Conservation (phyloP, 2,888 invertebrate species). For the Terebella lapidaria region DNA sequence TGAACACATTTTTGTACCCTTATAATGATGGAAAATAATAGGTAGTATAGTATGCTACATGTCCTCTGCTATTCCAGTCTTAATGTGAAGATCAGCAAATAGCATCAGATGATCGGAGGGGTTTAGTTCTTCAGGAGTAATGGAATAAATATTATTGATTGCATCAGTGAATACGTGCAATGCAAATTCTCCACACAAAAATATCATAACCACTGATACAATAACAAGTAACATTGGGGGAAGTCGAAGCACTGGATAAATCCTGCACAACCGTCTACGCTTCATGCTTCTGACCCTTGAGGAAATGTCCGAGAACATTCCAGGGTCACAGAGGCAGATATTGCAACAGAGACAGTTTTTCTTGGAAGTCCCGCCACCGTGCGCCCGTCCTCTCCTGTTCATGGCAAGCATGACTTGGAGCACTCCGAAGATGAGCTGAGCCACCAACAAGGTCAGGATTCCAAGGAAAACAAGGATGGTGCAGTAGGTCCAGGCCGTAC, state of each 20-base stretch:
- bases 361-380: not conserved
- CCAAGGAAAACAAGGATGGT: constrained; percentile 4
- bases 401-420: constrained; percentile 27
- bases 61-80: no score
- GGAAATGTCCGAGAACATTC: constrained; percentile 24
- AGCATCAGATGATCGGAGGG: constrained; percentile 45
- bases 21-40: no score
- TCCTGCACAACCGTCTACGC: constrained; percentile 4
- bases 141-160: constrained; percentile 27
- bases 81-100: not conserved
- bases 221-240: constrained; percentile 33
- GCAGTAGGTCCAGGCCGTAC: constrained; percentile 17
- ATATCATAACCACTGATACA: constrained; percentile 18
- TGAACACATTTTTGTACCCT: no score
- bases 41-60: no score
- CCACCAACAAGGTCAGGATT: constrained; percentile 18
- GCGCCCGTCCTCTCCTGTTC: constrained; percentile 21
- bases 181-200: constrained; percentile 19
- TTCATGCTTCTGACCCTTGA: constrained; percentile 4
- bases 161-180: constrained; percentile 23
- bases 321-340: constrained; percentile 38
- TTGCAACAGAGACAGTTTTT: constrained; percentile 17
- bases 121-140: constrained; percentile 38
- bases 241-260: constrained; percentile 27
- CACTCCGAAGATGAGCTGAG: constrained; percentile 30